phyloP scores from a whole-genome alignment of 2,888 invertebrate species.

The Aleiodes alternator region DNA sequence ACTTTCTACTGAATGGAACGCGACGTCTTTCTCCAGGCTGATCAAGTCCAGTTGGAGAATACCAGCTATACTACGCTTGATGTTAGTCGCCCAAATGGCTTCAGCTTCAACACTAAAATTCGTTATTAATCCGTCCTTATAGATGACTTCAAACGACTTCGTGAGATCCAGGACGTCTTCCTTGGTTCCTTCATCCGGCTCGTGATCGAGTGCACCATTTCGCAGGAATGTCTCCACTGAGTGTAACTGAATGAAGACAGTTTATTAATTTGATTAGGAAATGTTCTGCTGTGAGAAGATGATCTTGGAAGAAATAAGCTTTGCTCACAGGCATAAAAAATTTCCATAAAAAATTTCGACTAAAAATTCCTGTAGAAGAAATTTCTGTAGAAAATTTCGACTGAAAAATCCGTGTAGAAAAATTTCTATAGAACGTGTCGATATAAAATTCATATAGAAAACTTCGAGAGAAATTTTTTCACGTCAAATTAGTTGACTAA shows the following conservation, averaged over 20 bases:
- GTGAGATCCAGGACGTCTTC: constrained; percentile 62
- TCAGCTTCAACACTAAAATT: constrained; percentile 74
- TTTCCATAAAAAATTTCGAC: too few species aligned
- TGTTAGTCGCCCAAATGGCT: constrained; percentile 81
- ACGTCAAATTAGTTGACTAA: too few species aligned
- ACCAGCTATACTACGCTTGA: constrained; percentile 82
- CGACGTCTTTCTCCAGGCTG: constrained; percentile 63
- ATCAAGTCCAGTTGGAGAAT: constrained; percentile 80
- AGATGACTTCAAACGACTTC: constrained; percentile 67
- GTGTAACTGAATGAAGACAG: constrained; percentile 61
- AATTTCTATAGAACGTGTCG: too few species aligned
- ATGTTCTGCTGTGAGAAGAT: too few species aligned
- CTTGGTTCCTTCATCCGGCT: constrained; percentile 53
- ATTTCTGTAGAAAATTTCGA: too few species aligned
- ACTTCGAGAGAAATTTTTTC: too few species aligned
- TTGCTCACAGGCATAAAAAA: too few species aligned
- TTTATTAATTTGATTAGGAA: too few species aligned
- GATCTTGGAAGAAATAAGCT: too few species aligned
- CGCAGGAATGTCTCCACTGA: constrained; percentile 63
- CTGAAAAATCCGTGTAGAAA: too few species aligned
- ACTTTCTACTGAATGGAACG: constrained; percentile 68
- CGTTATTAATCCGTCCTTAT: constrained; percentile 65
- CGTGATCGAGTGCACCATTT: constrained; percentile 64
- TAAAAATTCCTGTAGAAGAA: too few species aligned
- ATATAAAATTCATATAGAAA: too few species aligned